Conservation (phyloP, 1,140 invertebrate genomes). For the Neodiprion virginianus region DNA sequence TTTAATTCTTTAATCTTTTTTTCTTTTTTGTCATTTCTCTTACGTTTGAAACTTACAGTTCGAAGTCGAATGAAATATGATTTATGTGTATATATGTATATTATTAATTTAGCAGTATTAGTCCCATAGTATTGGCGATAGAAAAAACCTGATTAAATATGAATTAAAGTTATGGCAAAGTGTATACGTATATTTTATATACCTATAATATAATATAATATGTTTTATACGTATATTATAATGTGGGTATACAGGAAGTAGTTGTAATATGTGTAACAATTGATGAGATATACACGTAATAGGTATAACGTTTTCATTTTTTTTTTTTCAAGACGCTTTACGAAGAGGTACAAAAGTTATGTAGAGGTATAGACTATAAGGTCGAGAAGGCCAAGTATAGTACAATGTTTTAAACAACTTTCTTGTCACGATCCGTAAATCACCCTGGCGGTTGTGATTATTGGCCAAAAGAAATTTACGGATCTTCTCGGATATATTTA, state of each 20-base stretch:
- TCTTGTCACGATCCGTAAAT: neutral
- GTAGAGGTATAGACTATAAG: constrained; percentile 39
- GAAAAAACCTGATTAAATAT: constrained; percentile 40
- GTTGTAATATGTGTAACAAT: constrained; percentile 29
- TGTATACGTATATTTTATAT: constrained; percentile 7
- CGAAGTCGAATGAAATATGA: neutral
- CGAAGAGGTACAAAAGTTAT: constrained; percentile 51
- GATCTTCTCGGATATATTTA: neutral
- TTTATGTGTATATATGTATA: neutral
- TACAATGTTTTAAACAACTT: neutral
- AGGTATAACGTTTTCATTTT: constrained; percentile 24
- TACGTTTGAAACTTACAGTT: neutral
- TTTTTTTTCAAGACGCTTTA: constrained; percentile 30
- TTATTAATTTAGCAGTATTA: constrained; percentile 38
- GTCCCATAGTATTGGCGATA: constrained; percentile 46
- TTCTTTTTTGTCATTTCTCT: constrained; percentile 4
- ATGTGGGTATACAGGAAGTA: constrained; percentile 28
- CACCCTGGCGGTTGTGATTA: neutral
- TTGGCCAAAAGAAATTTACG: constrained; percentile 1
- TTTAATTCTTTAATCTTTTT: neutral
- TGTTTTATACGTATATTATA: constrained; percentile 39
- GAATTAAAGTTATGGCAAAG: constrained; percentile 21
- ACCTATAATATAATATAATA: constrained; percentile 37
- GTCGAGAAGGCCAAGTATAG: constrained; percentile 42
- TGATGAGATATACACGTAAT: constrained; percentile 23